phyloP scores from a whole-genome alignment of 2,888 invertebrate genomes.

The Augiades crinisus region DNA sequence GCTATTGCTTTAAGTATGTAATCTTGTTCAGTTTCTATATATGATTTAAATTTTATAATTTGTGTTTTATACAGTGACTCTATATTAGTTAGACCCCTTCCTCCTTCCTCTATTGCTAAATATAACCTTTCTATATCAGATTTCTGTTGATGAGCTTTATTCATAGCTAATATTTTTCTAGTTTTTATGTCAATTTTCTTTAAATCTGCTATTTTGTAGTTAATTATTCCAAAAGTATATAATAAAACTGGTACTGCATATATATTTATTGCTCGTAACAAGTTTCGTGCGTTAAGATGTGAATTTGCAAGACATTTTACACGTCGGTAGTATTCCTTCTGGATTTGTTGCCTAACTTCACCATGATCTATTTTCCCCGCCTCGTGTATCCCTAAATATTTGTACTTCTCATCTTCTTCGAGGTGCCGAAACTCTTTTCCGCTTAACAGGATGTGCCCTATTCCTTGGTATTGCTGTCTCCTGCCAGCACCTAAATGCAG shows the following conservation, averaged over 20 bases:
- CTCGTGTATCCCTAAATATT: constrained; percentile 31
- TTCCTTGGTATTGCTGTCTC: neutral
- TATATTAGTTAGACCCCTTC: no score
- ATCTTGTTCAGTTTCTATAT: no score
- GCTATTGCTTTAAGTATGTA: neutral
- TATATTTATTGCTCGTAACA: neutral
- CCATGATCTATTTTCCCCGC: constrained; percentile 27
- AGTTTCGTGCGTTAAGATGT: constrained; percentile 12
- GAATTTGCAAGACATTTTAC: constrained; percentile 10
- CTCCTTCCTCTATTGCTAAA: constrained; percentile 17
- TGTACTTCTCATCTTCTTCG: constrained; percentile 17
- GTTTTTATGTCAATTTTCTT: constrained; percentile 22
- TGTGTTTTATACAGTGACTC: no score
- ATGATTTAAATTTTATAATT: no score
- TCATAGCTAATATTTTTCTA: constrained; percentile 22
- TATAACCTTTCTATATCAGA: constrained; percentile 24
- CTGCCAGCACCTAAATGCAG: constrained; percentile 16
- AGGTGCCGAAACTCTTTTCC: constrained; percentile 21
- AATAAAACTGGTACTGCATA: neutral
- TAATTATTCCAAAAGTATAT: no score
- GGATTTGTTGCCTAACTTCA: constrained; percentile 20
- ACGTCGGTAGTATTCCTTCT: constrained; percentile 23
- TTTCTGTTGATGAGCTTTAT: constrained; percentile 28
- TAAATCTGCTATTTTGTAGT: constrained; percentile 22
- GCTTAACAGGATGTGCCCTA: constrained; percentile 28